phyloP scores from a whole-genome alignment of 2,888 invertebrate genomes.

The Hemistola chrysoprasaria region DNA sequence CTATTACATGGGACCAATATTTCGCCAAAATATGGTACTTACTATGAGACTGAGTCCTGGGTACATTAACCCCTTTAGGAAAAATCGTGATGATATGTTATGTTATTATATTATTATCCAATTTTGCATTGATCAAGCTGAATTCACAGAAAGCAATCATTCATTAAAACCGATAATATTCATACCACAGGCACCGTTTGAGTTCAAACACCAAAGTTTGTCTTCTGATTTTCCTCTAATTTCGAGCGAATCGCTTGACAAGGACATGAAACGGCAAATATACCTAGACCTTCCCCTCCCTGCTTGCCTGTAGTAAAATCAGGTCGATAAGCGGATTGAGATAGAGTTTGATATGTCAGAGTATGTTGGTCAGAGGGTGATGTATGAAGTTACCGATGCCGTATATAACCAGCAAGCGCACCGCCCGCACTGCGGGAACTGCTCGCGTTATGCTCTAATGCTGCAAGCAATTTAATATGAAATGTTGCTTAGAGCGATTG shows the following conservation, averaged over 20 bases:
- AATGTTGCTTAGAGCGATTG: slow-evolving; percentile 28
- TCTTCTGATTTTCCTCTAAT: slow-evolving; percentile 44
- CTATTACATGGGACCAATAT: no score
- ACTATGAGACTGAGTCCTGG: no score
- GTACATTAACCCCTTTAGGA: no score
- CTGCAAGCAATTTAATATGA: slow-evolving; percentile 30
- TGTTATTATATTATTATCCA: no score
- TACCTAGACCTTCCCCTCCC: slow-evolving; percentile 20
- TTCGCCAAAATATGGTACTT: no score
- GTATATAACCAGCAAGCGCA: slow-evolving; percentile 27
- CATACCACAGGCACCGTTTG: slow-evolving; percentile 18
- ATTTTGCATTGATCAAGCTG: not conserved
- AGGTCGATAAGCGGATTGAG: slow-evolving; percentile 11
- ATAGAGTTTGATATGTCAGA: slow-evolving; percentile 29
- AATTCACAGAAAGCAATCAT: slow-evolving; percentile 11
- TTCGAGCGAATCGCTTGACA: slow-evolving; percentile 45
- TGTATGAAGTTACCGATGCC: slow-evolving; percentile 34
- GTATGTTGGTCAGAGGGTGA: slow-evolving; percentile 29
- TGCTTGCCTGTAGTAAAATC: not conserved
- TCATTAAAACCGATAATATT: slow-evolving; percentile 24
- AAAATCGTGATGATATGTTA: no score
- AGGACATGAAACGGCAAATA: slow-evolving; percentile 33
- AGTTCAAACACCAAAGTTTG: slow-evolving; percentile 40
- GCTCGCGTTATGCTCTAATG: slow-evolving; percentile 33
- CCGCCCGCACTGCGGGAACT: slow-evolving; percentile 32